A percentile compares a stretch with the other conserved stretches of the same genome.
Conservation (phyloP, 2,888 invertebrate genomes). For the Tricholauxania praeusta region DNA sequence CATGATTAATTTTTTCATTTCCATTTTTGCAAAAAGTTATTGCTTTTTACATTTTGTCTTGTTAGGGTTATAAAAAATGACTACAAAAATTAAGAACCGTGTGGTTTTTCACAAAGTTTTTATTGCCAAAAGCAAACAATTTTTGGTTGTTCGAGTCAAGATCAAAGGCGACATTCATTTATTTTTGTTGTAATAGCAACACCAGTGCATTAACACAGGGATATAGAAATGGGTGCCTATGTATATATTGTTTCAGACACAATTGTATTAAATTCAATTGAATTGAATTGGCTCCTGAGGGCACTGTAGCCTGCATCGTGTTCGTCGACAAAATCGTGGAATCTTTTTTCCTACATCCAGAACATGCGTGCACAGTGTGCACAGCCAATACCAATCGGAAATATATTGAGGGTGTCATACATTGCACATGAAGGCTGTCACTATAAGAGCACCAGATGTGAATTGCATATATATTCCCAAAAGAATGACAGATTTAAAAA, state of each 20-base stretch:
- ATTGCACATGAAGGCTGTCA: not conserved
- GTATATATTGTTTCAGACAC: not conserved
- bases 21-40: constrained; percentile 18
- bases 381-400: no score
- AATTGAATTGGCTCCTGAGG: constrained; percentile 12
- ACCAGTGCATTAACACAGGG: not conserved
- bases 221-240: not conserved
- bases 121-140: not conserved
- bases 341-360: not conserved
- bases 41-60: no score
- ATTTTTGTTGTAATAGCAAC: constrained; percentile 28
- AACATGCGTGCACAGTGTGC: no score
- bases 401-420: no score
- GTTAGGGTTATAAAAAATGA: no score
- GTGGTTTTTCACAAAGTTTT: not conserved
- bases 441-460: no score
- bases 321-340: constrained; percentile 8
- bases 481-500: no score
- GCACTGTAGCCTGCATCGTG: not conserved
- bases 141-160: constrained; percentile 20
- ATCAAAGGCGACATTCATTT: constrained; percentile 34
- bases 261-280: constrained; percentile 10
- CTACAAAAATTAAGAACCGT: no score
- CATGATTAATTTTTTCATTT: constrained; percentile 35
- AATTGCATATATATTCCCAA: no score